Percentiles rank a stretch among this genome's conserved stretches.
Conservation (phyloP, 2,113 vertebrate species). For the Loxodonta africana region DNA sequence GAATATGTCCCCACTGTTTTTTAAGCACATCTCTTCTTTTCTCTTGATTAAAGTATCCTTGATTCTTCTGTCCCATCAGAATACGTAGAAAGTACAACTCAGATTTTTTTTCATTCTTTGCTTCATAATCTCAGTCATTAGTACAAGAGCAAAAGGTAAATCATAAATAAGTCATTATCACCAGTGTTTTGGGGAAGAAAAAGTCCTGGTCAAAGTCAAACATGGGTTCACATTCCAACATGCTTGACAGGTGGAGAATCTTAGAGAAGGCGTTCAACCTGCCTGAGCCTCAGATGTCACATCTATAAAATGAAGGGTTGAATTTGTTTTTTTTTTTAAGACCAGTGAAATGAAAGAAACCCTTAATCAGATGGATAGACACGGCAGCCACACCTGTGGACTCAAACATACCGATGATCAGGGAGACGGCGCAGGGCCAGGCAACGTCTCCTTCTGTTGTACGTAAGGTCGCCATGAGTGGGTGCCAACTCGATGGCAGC, state of each 20-base stretch:
- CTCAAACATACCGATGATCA: background rate
- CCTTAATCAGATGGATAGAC: background rate
- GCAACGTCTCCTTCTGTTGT: background rate
- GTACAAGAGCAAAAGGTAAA: background rate
- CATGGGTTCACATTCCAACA: rapidly evolving
- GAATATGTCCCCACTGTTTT: background rate
- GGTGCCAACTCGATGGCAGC: background rate
- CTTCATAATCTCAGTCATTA: background rate
- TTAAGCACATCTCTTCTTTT: background rate
- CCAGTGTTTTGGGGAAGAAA: background rate
- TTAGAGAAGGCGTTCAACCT: background rate
- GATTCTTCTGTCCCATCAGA: background rate
- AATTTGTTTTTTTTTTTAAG: background rate
- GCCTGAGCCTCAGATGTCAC: background rate
- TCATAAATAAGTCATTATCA: background rate
- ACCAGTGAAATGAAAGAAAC: background rate
- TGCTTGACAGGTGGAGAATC: background rate
- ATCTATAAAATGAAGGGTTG: background rate
- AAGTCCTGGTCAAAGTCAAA: background rate
- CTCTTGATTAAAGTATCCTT: background rate
- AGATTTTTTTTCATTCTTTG: background rate
- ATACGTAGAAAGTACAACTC: background rate
- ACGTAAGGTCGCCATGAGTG: background rate
- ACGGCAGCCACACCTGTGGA: background rate
- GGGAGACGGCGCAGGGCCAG: background rate